Conservation (phyloP, 1,140 invertebrate species). For the Batillaria attramentaria region DNA sequence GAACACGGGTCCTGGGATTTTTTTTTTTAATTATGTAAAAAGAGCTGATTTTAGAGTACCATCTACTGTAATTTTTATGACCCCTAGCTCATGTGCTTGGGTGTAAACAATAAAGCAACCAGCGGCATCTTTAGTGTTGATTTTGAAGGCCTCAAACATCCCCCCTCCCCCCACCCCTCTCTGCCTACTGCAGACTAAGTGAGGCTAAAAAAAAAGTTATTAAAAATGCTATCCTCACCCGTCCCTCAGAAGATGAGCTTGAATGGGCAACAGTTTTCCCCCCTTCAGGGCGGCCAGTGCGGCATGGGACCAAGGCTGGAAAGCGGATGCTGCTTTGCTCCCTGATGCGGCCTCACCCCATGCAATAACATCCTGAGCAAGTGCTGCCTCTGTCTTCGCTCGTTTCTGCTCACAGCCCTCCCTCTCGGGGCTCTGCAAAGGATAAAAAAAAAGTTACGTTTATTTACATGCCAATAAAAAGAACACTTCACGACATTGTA, state of each 20-base stretch:
- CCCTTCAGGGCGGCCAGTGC: slow-evolving; percentile 7
- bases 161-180: background rate
- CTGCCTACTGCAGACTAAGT: background rate
- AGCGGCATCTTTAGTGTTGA: too few relatives aligned
- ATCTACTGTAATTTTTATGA: too few relatives aligned
- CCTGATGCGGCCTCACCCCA: slow-evolving; percentile 27
- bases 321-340: slow-evolving; percentile 14
- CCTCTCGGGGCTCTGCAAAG: slow-evolving; percentile 32
- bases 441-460: background rate
- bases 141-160: too few relatives aligned
- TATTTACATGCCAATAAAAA: background rate
- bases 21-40: too few relatives aligned
- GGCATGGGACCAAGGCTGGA: slow-evolving; percentile 24
- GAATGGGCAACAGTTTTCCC: slow-evolving; percentile 15
- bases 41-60: too few relatives aligned
- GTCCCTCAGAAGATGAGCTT: slow-evolving; percentile 18
- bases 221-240: too few relatives aligned
- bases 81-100: too few relatives aligned
- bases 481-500: background rate
- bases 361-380: slow-evolving; percentile 25
- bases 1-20: too few relatives aligned
- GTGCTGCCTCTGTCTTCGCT: slow-evolving; percentile 28
- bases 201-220: too few relatives aligned
- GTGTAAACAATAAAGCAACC: too few relatives aligned
- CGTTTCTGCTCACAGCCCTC: slow-evolving; percentile 36